Base-by-base conservation (phyloP, 2,888 invertebrate species). In the Neria commutata region DNA sequence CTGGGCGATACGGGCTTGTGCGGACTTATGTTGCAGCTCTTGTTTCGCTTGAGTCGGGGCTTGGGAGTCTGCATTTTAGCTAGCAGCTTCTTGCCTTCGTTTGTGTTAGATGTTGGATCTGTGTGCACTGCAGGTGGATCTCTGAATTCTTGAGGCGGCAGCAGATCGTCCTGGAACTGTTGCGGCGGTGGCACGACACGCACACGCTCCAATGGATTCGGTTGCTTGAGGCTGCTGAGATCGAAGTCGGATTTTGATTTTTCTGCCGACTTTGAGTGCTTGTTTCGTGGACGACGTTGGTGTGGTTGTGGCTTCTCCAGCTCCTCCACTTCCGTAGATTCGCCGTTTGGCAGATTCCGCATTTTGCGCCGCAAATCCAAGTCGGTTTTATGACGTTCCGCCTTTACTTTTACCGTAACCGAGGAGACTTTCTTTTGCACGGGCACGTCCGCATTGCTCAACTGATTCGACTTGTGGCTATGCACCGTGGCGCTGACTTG, bases 151-250 rank as follows among this genome's bases (percentile, higher is more conserved):
- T 90, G 90, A 0, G 90, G 91, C 8, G 91, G 91, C 40, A 91
- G 88, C 19, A 90, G 89, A 50, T 88, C 88, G 80, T 92, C 92
- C 77, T 91, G 87, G 73, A 93, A 93, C 81, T 92, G 91, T 74
- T 91, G 90, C 1, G 93, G 93, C 1, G 93, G 93, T 25, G 91
- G 92, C 53, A 90, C 81, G 61, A 90, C 80, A 25, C 86, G 83
- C 1, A 90, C 85, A 73, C 90, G 88, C 68, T 91, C 90, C 72
- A 90, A 88, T 40, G 87, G 87, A 76, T 85, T 86, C 66, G 86
- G 84, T 61, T 87, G 85, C 51, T 84, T 84, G 55, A 85, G 83
- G 66, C 84, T 85, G 34, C 85, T 83, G 24, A 88, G 79, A 71
- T 87, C 84, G 25, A 87, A 80, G 70, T 86, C 87, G 11, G 88